Evolutionary conservation across 2,888 invertebrate genomes (phyloP).

Genomic region (Liopterus haemorrhoidalis): DNA sequence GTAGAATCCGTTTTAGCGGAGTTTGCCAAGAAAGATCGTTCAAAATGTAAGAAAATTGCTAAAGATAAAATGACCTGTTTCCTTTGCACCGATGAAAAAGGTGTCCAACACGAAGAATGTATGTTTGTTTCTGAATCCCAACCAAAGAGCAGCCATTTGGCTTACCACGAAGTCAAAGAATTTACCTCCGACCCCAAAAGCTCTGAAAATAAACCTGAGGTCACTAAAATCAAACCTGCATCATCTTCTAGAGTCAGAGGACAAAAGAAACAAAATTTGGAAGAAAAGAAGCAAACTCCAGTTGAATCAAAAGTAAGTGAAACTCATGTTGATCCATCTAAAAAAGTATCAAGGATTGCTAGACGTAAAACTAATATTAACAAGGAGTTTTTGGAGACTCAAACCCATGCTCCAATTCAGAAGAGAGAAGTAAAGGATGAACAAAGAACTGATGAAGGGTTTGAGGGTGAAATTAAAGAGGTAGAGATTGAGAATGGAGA

Average conservation of each 20-base stretch:
- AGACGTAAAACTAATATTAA: constrained; percentile 41
- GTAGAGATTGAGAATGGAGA: constrained; percentile 53
- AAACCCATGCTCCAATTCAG: constrained; percentile 22
- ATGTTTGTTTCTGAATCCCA: constrained; percentile 68
- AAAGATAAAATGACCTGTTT: constrained; percentile 74
- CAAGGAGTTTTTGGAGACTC: constrained; percentile 35
- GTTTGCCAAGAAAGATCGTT: constrained; percentile 65
- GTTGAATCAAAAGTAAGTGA: constrained; percentile 28
- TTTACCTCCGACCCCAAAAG: constrained; percentile 47
- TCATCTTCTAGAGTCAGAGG: constrained; percentile 48
- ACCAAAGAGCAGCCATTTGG: constrained; percentile 58
- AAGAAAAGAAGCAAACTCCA: constrained; percentile 28
- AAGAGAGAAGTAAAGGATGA: constrained; percentile 35
- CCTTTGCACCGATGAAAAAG: constrained; percentile 62
- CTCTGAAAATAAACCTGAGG: constrained; percentile 41
- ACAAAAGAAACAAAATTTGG: constrained; percentile 39
- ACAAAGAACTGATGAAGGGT: not conserved
- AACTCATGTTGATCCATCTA: constrained; percentile 6
- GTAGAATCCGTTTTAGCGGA: constrained; percentile 67
- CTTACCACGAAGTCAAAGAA: constrained; percentile 62
- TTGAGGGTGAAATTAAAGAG: constrained; percentile 42
- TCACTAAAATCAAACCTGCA: constrained; percentile 41
- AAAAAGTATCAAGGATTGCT: constrained; percentile 13
- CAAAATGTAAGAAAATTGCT: constrained; percentile 63
- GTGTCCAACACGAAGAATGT: constrained; percentile 70